Percentiles rank a stretch among this genome's conserved stretches.
Evolutionary conservation across 92 coral and sea anemone genomes (phyloP).

Genomic region (Porites evermanni): DNA sequence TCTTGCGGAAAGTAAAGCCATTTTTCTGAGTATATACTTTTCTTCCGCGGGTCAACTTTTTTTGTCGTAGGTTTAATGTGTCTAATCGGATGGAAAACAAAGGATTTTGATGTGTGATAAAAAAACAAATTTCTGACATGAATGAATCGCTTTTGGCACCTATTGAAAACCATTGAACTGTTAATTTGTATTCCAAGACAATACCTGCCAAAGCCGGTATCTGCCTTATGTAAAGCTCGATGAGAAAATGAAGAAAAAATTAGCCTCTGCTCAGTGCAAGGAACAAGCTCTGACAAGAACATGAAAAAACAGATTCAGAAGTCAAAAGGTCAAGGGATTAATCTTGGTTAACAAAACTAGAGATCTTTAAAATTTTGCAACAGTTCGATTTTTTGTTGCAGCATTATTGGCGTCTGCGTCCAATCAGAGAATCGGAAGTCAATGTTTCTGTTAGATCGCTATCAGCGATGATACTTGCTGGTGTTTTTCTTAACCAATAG

Average conservation of each 20-base stretch:
- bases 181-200: not conserved
- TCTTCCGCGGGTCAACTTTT: not conserved
- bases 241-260: slow-evolving; percentile 7
- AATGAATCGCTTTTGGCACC: slow-evolving; percentile 30
- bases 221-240: slow-evolving; percentile 3
- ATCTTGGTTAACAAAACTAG: slow-evolving; percentile 29
- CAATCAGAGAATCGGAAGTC: slow-evolving; percentile 48
- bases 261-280: not conserved
- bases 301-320: slow-evolving; percentile 16
- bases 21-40: not conserved
- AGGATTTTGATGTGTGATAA: not conserved
- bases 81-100: not conserved
- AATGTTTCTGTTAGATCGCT: slow-evolving; percentile 43
- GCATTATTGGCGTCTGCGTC: slow-evolving; percentile 13
- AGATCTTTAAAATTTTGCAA: slow-evolving; percentile 25
- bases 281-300: slow-evolving; percentile 30
- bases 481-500: slow-evolving; percentile 42
- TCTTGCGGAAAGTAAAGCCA: not conserved
- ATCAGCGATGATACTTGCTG: slow-evolving; percentile 34
- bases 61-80: not conserved
- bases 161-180: not conserved
- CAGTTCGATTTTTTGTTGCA: not conserved
- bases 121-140: slow-evolving; percentile 8
- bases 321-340: slow-evolving; percentile 51
- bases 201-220: slow-evolving; percentile 6